phyloP scores from a whole-genome alignment of 2,113 vertebrate species.

The Hyperopisus bebe region DNA sequence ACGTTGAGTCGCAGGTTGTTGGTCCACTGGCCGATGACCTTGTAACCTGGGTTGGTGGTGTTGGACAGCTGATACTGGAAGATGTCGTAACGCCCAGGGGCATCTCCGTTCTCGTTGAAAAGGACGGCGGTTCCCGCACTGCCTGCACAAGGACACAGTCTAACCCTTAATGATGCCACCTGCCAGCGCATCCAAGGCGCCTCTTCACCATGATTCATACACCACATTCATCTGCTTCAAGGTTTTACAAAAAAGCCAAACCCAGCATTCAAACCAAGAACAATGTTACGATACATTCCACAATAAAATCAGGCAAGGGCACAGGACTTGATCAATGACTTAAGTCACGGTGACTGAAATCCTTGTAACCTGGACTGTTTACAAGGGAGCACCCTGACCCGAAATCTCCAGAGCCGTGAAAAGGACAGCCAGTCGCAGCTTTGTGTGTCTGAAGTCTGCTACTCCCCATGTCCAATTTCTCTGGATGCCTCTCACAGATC shows the following conservation, averaged over 20 bases:
- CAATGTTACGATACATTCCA: not conserved
- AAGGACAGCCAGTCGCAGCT: not conserved
- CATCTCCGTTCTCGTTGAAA: slow-evolving; percentile 86
- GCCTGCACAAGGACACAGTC: slow-evolving; percentile 51
- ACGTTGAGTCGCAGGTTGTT: slow-evolving; percentile 74
- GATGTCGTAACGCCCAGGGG: slow-evolving; percentile 85
- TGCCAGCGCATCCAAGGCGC: not conserved
- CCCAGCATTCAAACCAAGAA: slow-evolving; percentile 2
- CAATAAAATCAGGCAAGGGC: not conserved
- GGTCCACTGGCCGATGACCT: slow-evolving; percentile 79
- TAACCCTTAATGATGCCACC: not conserved
- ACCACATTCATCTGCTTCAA: not conserved
- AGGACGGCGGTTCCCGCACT: slow-evolving; percentile 80
- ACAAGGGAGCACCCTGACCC: not conserved
- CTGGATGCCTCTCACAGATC: not conserved
- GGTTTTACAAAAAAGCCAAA: not conserved
- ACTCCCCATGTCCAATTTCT: not conserved
- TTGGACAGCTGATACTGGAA: slow-evolving; percentile 87
- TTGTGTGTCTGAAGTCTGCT: not conserved
- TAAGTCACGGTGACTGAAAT: not conserved
- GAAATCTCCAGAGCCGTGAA: not conserved
- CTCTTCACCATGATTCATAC: not conserved
- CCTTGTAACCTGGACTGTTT: not conserved
- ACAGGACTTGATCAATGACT: not conserved
- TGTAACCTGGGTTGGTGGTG: slow-evolving; percentile 67